Base-by-base conservation (phyloP, 2,113 vertebrate species). In the Trinectes maculatus region DNA sequence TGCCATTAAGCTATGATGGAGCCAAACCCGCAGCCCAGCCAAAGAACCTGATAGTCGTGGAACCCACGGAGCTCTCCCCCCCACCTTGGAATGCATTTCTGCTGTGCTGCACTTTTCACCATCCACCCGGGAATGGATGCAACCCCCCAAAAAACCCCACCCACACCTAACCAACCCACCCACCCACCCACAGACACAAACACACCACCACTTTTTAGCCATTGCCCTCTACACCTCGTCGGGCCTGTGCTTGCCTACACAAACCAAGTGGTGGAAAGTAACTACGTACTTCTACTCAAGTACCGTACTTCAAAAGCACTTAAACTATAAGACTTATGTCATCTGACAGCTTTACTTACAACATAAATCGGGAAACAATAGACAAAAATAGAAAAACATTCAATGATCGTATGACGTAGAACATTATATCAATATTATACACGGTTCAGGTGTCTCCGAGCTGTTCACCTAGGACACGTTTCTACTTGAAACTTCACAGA, bases 41-140 rank as follows among this genome's bases (percentile, higher is more conserved):
- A 80, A 86, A 90, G 90, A 93, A 92, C 86, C 89, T 87, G 90
- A 93, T 92, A 93, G 91, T 90, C 91, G 90, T 92, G 91, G 89
- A 93, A 92, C 85, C 85, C 76, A 19, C 72, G 84, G 56, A 79
- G 84, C 83, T 74, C 71, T 31, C 71, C 74, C 75, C 81, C 74
- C 72, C 22, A 69, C 75, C 79, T 85, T 91, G 87, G 89, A 92
- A 89, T 87, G 85, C 81, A 83, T 89, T 91, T 89, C 88, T 92
- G 91, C 91, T 82, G 83, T 39, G 48, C 80, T 87, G 91, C 88
- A 92, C 91, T 89, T 93, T 92, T 92, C 78, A 74, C 72, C 85
- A 88, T 86, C 82, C 86, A 85, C 85, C 74, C 68, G 86, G 87
- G 89, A 85, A 85, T 76, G 83, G 83, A 83, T 86, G 82, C 68